Base-by-base conservation (phyloP, 2,888 invertebrate genomes). In the Stramonita haemastoma region DNA sequence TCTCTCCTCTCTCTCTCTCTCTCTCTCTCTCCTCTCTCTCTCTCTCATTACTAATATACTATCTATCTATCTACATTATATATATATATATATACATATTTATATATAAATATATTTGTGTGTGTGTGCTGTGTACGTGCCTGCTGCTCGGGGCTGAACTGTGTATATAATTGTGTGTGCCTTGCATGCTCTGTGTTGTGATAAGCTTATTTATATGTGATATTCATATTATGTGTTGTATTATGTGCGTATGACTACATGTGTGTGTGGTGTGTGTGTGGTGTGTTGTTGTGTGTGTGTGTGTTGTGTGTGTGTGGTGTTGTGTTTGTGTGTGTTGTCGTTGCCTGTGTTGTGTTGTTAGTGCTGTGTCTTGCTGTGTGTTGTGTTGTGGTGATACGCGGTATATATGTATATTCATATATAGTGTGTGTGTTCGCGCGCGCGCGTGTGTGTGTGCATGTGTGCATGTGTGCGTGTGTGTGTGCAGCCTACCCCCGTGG, bases 251-350 rank as follows among this genome's bases (percentile, higher is more conserved):
- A n/a, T n/a, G n/a, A n/a, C n/a, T n/a, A n/a, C n/a, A n/a, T n/a
- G 46, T 46, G 46, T 81, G 17, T 34, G 34, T 79, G n/a, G 34
- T 79, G 34, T 79, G 34, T 79, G 34, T 79, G 34, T 34, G 34
- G 34, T 34, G 34, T 79, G 34, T 15, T 1, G 6, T 4, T 32
- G 4, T 34, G 5, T 79, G 79, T 34, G 79, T 79, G 79, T 79
- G 79, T 34, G 79, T 79, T 32, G 81, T 83, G 81, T 83, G 81
- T 83, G 81, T 83, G 81, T 83, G 36, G 36, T 36, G 29, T 29
- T 36, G 81, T 36, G n/a, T n/a, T n/a, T n/a, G n/a, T n/a, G n/a
- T n/a, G n/a, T n/a, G n/a, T n/a, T 73, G 73, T 73, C n/a, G 26
- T n/a, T 73, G 73, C 1, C n/a, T 73, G 73, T n/a, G 73, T 73